A percentile compares a stretch with the other conserved stretches of the same genome.
These are phyloP conservation scores for Germaria angustata DNA, from an alignment of 2,888 invertebrate species.

Conservation along the genomic window DNA sequence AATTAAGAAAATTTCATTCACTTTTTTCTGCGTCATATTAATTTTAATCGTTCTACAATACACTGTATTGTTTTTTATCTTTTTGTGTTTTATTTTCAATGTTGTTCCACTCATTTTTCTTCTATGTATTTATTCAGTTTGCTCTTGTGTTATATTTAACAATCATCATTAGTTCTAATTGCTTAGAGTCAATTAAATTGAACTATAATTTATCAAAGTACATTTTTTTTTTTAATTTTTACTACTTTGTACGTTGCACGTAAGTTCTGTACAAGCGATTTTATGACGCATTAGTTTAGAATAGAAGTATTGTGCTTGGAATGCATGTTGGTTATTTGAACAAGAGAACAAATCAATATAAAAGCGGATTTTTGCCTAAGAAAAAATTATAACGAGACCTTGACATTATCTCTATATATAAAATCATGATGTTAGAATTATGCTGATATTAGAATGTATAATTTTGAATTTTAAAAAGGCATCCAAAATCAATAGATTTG, in stretches of 20 bases:
- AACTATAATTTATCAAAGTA: constrained; percentile 65
- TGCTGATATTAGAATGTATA: too few relatives aligned
- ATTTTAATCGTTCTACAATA: neutral
- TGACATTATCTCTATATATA: too few relatives aligned
- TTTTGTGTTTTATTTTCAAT: neutral
- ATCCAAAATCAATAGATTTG: neutral
- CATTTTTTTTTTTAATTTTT: neutral
- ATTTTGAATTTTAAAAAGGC: too few relatives aligned
- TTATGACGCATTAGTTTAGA: constrained; percentile 36
- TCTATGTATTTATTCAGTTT: neutral
- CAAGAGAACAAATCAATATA: neutral
- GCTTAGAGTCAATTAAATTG: constrained; percentile 65
- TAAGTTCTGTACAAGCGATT: neutral
- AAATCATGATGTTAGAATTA: too few relatives aligned
- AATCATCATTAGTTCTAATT: constrained; percentile 51
- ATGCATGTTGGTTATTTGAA: neutral
- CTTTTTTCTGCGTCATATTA: neutral
- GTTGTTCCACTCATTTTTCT: neutral
- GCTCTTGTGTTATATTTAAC: neutral
- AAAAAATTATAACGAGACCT: too few relatives aligned
- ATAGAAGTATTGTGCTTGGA: neutral
- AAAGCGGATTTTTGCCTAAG: neutral
- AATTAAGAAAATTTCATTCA: neutral
- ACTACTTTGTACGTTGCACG: neutral
- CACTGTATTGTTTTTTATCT: neutral